Conservation (phyloP, 2,797 vertebrate species). For the Poeciliopsis infans region DNA sequence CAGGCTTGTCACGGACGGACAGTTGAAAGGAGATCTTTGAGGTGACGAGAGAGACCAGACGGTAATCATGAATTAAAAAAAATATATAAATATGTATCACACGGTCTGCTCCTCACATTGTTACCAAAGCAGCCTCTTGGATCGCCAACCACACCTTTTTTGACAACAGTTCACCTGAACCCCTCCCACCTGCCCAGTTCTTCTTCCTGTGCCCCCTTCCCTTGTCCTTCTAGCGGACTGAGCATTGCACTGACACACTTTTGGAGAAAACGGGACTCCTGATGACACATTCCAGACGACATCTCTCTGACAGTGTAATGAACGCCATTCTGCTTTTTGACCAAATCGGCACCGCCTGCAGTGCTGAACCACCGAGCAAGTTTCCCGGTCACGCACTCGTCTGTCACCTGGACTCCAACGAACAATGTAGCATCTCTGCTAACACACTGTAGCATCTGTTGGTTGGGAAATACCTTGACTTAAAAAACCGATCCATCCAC, state of each 20-base stretch:
- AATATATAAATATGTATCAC: conserved; percentile 39
- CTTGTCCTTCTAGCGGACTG: conserved; percentile 67
- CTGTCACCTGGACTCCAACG: conserved; percentile 74
- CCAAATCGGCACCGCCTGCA: conserved; percentile 55
- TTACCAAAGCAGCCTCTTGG: conserved; percentile 87
- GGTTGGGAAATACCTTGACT: conserved; percentile 79
- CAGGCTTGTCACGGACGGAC: conserved; percentile 74
- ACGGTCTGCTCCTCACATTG: conserved; percentile 80
- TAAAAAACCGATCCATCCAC: conserved; percentile 58
- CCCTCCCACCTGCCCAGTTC: conserved; percentile 7
- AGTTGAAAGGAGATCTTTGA: conserved; percentile 75
- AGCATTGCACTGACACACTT: conserved; percentile 79
- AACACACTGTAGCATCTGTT: conserved; percentile 86
- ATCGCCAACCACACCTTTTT: conserved; percentile 76
- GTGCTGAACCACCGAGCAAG: conserved; percentile 71
- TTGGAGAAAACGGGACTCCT: conserved; percentile 73
- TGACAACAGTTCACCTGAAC: conserved; percentile 69
- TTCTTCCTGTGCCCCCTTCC: background rate
- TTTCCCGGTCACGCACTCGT: conserved; percentile 49
- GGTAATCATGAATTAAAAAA: conserved; percentile 66
- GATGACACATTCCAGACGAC: conserved; percentile 78
- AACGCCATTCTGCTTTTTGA: conserved; percentile 64
- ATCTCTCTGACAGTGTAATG: conserved; percentile 54
- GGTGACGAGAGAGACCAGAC: conserved; percentile 75
- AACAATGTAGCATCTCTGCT: conserved; percentile 88